Conservation (phyloP, 1,140 invertebrate species). For the Leptopilina boulardi region DNA sequence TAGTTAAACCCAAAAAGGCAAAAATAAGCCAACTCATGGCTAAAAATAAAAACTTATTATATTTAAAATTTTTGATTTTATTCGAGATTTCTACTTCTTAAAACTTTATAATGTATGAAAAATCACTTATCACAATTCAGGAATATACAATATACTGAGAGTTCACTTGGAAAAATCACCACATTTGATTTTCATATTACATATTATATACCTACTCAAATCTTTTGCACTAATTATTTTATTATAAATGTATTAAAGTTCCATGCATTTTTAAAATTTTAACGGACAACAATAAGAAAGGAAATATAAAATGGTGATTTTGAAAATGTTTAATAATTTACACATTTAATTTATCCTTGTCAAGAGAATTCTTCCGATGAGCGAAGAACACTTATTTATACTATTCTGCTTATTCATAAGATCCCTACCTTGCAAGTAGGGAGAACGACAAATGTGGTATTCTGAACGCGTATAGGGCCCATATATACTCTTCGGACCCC, state of each 20-base stretch:
- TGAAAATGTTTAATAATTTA: not conserved
- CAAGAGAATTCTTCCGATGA: conserved; percentile 45
- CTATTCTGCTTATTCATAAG: conserved; percentile 44
- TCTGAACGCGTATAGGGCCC: conserved; percentile 72
- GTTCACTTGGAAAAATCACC: no score
- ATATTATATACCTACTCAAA: no score
- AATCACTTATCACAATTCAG: no score
- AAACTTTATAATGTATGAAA: no score
- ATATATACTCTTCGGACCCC: conserved; percentile 72
- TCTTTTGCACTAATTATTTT: no score
- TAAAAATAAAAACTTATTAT: conserved; percentile 37
- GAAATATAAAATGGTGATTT: not conserved
- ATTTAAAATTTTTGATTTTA: no score
- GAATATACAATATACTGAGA: no score
- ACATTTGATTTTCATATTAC: no score
- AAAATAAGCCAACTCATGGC: conserved; percentile 60
- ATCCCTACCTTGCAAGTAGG: conserved; percentile 65
- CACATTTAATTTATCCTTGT: not conserved
- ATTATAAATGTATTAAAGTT: no score
- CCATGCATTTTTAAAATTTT: not conserved
- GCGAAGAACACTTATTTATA: conserved; percentile 40
- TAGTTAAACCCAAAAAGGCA: conserved; percentile 56
- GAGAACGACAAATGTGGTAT: conserved; percentile 74
- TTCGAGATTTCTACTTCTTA: no score
- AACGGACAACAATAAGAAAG: not conserved